Evolutionary conservation across 2,888 invertebrate genomes (phyloP).

Genomic region (Blastobasis lacticolella): DNA sequence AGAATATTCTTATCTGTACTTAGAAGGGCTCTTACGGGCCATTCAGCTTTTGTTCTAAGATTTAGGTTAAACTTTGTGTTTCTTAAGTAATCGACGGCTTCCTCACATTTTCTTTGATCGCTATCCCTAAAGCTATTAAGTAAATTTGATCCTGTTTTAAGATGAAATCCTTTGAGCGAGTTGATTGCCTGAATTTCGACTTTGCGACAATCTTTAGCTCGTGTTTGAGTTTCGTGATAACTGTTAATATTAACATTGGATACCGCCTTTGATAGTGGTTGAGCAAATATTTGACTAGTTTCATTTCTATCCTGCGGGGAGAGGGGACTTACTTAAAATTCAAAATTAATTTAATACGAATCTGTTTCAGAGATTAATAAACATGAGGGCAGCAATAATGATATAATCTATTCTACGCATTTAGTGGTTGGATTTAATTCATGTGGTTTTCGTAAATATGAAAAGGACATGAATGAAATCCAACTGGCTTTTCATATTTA

Average conservation of each 20-base stretch:
- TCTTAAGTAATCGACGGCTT: constrained; percentile 34
- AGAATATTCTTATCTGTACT: constrained; percentile 44
- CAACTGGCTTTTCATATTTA: too few relatives aligned
- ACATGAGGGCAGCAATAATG: too few relatives aligned
- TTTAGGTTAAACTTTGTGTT: constrained; percentile 38
- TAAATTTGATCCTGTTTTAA: constrained; percentile 20
- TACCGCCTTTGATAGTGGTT: neutral
- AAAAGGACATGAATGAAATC: too few relatives aligned
- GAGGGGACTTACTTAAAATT: too few relatives aligned
- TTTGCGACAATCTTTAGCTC: neutral
- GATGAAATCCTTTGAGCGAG: constrained; percentile 22
- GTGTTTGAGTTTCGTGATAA: neutral
- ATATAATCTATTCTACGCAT: too few relatives aligned
- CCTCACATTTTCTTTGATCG: constrained; percentile 20
- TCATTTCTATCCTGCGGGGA: neutral
- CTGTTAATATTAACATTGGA: neutral
- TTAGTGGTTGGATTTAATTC: too few relatives aligned
- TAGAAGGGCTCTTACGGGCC: constrained; percentile 31
- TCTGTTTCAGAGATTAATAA: too few relatives aligned
- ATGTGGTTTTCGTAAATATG: too few relatives aligned
- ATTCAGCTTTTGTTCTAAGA: constrained; percentile 44
- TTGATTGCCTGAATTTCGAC: constrained; percentile 10
- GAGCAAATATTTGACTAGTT: neutral
- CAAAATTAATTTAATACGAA: too few relatives aligned
- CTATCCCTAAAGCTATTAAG: constrained; percentile 22